A percentile compares a stretch with the other conserved stretches of the same genome.
These are phyloP conservation scores for Eupithecia subumbrata DNA, from an alignment of 2,888 invertebrate genomes.

Conservation along the genomic window DNA sequence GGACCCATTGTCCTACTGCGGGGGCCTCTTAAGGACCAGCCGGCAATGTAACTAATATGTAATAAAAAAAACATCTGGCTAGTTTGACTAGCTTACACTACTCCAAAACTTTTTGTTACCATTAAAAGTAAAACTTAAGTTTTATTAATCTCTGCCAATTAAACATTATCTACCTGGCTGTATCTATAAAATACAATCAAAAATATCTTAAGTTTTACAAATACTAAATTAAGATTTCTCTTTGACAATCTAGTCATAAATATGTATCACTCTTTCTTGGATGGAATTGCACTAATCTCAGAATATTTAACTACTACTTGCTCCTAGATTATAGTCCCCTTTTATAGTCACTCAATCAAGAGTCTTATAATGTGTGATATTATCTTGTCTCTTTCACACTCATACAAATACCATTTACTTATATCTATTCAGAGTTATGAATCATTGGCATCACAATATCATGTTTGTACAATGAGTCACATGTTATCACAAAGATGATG, in stretches of 20 bases:
- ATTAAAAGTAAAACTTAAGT: background rate
- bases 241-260: slow-evolving; percentile 13
- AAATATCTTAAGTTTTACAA: slow-evolving; percentile 13
- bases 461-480: slow-evolving; percentile 42
- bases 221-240: background rate
- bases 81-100: background rate
- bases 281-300: slow-evolving; percentile 25
- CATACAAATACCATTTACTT: slow-evolving; percentile 23
- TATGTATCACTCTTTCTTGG: slow-evolving; percentile 24
- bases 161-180: background rate
- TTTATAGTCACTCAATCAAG: background rate
- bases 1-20: background rate
- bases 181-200: slow-evolving; percentile 4
- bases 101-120: background rate
- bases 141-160: slow-evolving; percentile 11
- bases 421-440: slow-evolving; percentile 37
- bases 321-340: too few species aligned
- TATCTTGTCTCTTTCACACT: slow-evolving; percentile 22
- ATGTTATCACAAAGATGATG: slow-evolving; percentile 15
- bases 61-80: background rate
- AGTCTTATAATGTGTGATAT: slow-evolving; percentile 18
- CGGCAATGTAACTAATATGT: background rate
- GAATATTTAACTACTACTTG: slow-evolving; percentile 2
- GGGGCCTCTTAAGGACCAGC: background rate
- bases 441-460: slow-evolving; percentile 41